Percentiles rank a stretch among this genome's conserved stretches.
These are phyloP conservation scores for Hydrozoanthus gracilis DNA, from an alignment of 92 coral and sea anemone species.

Conservation along the genomic window DNA sequence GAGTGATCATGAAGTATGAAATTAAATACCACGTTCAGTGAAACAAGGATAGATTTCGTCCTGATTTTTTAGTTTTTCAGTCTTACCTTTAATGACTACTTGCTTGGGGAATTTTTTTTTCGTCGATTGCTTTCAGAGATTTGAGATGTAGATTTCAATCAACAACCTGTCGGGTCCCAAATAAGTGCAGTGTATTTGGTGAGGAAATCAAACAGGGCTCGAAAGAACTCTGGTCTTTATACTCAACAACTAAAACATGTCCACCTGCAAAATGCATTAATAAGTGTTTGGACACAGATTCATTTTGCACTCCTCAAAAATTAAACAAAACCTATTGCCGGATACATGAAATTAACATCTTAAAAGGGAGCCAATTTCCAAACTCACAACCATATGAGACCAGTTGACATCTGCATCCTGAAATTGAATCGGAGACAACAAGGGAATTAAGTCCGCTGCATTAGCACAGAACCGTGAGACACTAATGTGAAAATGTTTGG, in stretches of 20 bases:
- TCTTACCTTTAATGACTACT: neutral
- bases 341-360: constrained; percentile 42
- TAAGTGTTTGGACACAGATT: constrained; percentile 47
- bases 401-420: constrained; percentile 36
- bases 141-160: neutral
- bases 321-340: constrained; percentile 46
- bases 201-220: constrained; percentile 23
- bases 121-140: neutral
- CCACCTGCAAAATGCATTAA: constrained; percentile 50
- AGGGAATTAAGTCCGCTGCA: constrained; percentile 6
- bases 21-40: too few relatives aligned
- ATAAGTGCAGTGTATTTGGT: constrained; percentile 35
- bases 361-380: constrained; percentile 44
- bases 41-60: too few relatives aligned
- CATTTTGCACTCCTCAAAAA: constrained; percentile 38
- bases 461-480: neutral
- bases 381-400: neutral
- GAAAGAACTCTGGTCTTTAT: constrained; percentile 13
- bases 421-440: constrained; percentile 20
- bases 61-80: too few relatives aligned
- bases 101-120: neutral
- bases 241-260: constrained; percentile 26
- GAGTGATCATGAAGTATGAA: too few relatives aligned
- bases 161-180: constrained; percentile 1
- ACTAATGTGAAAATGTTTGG: constrained; percentile 25